Evolutionary conservation across 1,140 invertebrate species (phyloP), one percentile per base, ranked within the genome.

Genomic region (Drosophila suzukii): DNA sequence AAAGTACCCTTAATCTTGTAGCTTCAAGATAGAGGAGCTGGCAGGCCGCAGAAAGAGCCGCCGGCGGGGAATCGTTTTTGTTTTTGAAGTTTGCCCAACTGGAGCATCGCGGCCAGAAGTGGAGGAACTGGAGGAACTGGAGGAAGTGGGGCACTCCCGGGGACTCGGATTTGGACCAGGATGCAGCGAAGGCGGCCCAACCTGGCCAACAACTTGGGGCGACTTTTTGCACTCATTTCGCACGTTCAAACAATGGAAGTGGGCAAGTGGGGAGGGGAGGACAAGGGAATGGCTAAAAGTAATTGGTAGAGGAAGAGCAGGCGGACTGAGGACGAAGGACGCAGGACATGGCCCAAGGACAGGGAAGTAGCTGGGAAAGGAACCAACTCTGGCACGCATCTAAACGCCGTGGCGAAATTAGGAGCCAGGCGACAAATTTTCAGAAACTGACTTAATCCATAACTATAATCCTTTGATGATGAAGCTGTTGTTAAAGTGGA

Each of bases 221-320:
- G 76, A 88, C 83, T 83, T 83, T 88, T 71, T 79, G 83, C 83
- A 88, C 84, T 83, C 84, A 88, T 88, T 86, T 86, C 78, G 75
- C 82, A 86, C 68, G 75, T 82, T 70, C 63, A 74, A 78, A 67
- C 75, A 74, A 81, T 66, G 54, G 63, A 4, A 20, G 50, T 3
- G 32, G 17, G 17, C 0, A 3, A 8, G 15, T 6, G 6, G 13
- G 3, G 13, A 4, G 5, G 8, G 10, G 3, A 20, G 20, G 44
- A 30, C n/a, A 30, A 12, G 24, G 27, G 30, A 36, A 44, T 63
- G 57, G 51, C 30, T 36, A 27, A 72, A 71, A 71, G 68, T 72
- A 72, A 72, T 72, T 72, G 68, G 44, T 20, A 36, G 41, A 47
- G 62, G 50, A 70, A 70, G 47, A 30, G 57, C 39, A 55, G 30